Base-by-base conservation (phyloP, 2,888 invertebrate genomes). In the Volucella inanis region DNA sequence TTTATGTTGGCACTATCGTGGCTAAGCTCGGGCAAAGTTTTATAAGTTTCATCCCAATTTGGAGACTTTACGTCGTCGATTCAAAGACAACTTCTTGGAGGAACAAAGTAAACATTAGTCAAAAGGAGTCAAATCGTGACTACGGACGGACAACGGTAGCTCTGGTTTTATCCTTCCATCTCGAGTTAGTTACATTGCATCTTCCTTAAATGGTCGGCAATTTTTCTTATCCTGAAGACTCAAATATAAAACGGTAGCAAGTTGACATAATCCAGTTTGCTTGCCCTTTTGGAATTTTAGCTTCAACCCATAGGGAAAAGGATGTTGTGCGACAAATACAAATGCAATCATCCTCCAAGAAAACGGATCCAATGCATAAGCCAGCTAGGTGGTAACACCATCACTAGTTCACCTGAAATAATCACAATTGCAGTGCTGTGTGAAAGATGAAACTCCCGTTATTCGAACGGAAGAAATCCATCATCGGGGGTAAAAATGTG, bases 391-490 rank as follows among this genome's bases (percentile, higher is more conserved):
- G 45, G n/a, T 45, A 64, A 50, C 39, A 45, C 43, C 50, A 74
- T 52, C 70, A 76, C 45, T 67, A 70, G 71, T 67, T 80, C 76
- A 72, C 76, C 76, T 67, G 62, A 52, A 75, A 79, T 70, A 79
- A 79, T 70, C 64, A 55, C 74, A 84, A 71, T 80, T 84, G 75
- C 71, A 80, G n/a, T 62, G 38, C 80, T 76, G 67, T 70, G 76
- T 85, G 67, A 76, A 85, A 67, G 80, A 80, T 80, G 76, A 85
- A 80, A 67, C 67, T 62, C 59, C 57, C 62, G 71, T 76, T 65
- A 84, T 67, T 80, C 49, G 80, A 80, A 71, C 80, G 76, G 71
- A 85, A 76, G 71, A 80, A 61, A 85, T 85, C 71, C 55, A 85
- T 85, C 85, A 85, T 76, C 80, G 47, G 65, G 67, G 14, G 6